Evolutionary conservation across 2,113 vertebrate genomes (phyloP).

Genomic region (Elephas maximus): DNA sequence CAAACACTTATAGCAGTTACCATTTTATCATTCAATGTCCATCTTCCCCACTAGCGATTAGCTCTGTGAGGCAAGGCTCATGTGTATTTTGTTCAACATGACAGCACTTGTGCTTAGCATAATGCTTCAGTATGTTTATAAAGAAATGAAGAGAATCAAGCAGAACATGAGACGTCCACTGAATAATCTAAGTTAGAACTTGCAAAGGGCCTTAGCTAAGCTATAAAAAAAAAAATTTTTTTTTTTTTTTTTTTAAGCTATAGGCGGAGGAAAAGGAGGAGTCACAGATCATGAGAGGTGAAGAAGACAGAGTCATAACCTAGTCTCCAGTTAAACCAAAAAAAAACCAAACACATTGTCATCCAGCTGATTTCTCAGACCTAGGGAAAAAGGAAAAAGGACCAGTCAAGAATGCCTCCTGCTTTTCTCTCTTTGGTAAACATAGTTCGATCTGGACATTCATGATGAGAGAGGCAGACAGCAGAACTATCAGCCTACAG

Average conservation of each 20-base stretch:
- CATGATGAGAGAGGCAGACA: not conserved
- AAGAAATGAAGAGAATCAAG: not conserved
- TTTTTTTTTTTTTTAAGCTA: not conserved
- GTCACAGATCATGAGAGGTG: not conserved
- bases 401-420: not conserved
- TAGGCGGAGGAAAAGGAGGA: not conserved
- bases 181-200: not conserved
- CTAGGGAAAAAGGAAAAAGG: not conserved
- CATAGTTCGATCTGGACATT: not conserved
- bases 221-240: too few species aligned
- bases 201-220: not conserved
- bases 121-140: not conserved
- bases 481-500: not conserved
- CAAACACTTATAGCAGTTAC: not conserved
- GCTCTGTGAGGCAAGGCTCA: not conserved
- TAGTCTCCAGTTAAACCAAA: not conserved
- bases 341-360: too few species aligned
- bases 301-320: not conserved
- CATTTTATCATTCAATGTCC: not conserved
- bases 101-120: not conserved
- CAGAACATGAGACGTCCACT: not conserved
- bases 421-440: not conserved
- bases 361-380: not conserved
- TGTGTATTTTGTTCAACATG: not conserved
- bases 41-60: not conserved